Evolutionary conservation across 2,888 invertebrate species (phyloP), one percentile per base, ranked within the genome.

Genomic region (Clanis bilineata): DNA sequence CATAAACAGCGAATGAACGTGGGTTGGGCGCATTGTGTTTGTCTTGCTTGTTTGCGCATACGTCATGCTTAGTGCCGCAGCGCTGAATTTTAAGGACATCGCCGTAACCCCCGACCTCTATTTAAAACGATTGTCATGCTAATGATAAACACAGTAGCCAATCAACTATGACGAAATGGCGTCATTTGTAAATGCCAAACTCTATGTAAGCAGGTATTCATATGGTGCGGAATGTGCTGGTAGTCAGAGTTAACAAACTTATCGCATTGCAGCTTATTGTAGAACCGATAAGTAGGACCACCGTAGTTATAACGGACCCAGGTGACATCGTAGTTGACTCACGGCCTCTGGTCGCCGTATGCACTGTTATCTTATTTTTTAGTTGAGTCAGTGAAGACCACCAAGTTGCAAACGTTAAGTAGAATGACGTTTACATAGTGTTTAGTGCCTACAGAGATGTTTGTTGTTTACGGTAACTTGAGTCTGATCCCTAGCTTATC

Each of bases 11-110:
- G 76, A 77, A 80, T 80, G 82, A 77, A 79, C 71, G 83, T 88
- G 84, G 88, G 90, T 79, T 79, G 84, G 85, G 85, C 82, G 70
- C 80, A 86, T 88, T 88, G 88, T 87, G 80, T 87, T 82, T 80
- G 75, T 72, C 74, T 77, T 64, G 67, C 74, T 72, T 72, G 73
- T 79, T 70, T 75, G 74, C 69, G 70, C 74, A 71, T 68, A 76
- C 69, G 73, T 74, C 68, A 76, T 70, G 63, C 70, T 72, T 70
- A 74, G 72, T 77, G 66, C 67, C 68, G 70, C 72, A 76, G 77
- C 72, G 76, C 73, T 78, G 71, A 77, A 80, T 83, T 85, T 83
- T 85, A 82, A 82, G 86, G 83, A 85, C 86, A 82, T 73, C 76
- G 69, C 76, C 74, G 76, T 84, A 84, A 88, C 85, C 89, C 85